phyloP scores from a whole-genome alignment of 2,797 vertebrate genomes.

The Crossoptilon crossoptilon region DNA sequence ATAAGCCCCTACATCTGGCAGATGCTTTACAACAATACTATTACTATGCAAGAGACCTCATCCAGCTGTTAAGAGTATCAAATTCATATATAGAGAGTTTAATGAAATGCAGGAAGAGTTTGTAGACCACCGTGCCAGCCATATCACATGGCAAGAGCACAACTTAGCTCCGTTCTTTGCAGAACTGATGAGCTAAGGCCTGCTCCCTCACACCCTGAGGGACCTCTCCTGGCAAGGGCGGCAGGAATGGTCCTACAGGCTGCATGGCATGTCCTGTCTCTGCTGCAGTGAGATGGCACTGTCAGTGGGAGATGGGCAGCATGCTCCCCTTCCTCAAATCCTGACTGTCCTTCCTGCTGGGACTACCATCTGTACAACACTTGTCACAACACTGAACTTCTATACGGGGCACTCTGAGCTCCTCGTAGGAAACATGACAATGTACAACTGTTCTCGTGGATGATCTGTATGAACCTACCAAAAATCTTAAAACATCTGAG shows the following conservation, averaged over 20 bases:
- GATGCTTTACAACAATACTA: slow-evolving; percentile 58
- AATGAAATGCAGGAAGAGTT: slow-evolving; percentile 56
- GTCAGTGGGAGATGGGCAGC: not conserved
- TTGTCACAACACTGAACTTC: not conserved
- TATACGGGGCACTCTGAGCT: not conserved
- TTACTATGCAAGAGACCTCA: slow-evolving; percentile 65
- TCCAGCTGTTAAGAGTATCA: slow-evolving; percentile 72
- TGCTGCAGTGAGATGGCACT: not conserved
- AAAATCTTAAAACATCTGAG: not conserved
- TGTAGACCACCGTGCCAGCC: slow-evolving; percentile 39
- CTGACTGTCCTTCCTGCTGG: not conserved
- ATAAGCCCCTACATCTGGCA: slow-evolving; percentile 60
- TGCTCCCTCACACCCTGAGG: not conserved
- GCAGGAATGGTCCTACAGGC: not conserved
- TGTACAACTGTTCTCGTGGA: not conserved
- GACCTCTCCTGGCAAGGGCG: not conserved
- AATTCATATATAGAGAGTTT: slow-evolving; percentile 25
- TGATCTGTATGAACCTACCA: not conserved
- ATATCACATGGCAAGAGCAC: not conserved
- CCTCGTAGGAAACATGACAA: accelerated
- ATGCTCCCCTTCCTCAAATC: not conserved
- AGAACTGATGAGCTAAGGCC: not conserved
- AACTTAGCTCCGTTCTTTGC: not conserved
- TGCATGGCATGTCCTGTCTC: not conserved
- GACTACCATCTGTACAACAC: not conserved